Base-by-base conservation (phyloP, 1,140 invertebrate genomes). In the Pomacea maculata region DNA sequence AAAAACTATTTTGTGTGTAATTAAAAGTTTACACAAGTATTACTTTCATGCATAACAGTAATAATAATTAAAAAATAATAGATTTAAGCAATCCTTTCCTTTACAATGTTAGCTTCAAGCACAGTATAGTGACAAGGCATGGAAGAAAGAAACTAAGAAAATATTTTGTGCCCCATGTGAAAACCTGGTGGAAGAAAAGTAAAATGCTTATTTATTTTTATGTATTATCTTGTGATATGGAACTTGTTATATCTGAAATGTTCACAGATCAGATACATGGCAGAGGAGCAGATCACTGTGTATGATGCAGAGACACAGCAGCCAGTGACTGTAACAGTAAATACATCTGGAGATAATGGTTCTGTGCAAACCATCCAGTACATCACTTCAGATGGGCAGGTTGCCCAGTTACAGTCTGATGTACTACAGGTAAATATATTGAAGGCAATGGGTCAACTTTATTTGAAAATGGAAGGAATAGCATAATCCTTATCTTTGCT, bases 291-390 rank as follows among this genome's bases (percentile, higher is more conserved):
- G 70, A 88, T 82, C 25, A 88, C 88, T n/a, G 85, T 89, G 19
- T 89, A 86, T 84, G 88, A 89, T 75, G 79, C 87, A 72, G 87
- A 87, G 14, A 87, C 85, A 0, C 85, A 88, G 25, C 88, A 89
- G 80, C 86, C 88, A 29, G 67, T 89, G 57, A 88, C 87, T 70
- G 85, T 89, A 2, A 88, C 88, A 34, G 86, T 89, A 19, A 87
- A 86, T 61, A 79, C 82, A 29, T 72, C 82, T 19, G 78, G 80
- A 54, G 87, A 88, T 61, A 86, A 86, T n/a, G 77, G 79, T 9
- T 82, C 83, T 63, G 67, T 86, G n/a, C 85, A 83, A 76, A 85
- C 85, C 55, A 89, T 90, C 73, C 88, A 89, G 71, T 90, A 90
- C 75, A 87, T 90, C 15, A 89, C 89, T 73, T 82, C 83, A 34